Percentiles rank a stretch among this genome's conserved stretches.
Conservation (phyloP, 2,888 invertebrate genomes). For the Encarsia formosa region DNA sequence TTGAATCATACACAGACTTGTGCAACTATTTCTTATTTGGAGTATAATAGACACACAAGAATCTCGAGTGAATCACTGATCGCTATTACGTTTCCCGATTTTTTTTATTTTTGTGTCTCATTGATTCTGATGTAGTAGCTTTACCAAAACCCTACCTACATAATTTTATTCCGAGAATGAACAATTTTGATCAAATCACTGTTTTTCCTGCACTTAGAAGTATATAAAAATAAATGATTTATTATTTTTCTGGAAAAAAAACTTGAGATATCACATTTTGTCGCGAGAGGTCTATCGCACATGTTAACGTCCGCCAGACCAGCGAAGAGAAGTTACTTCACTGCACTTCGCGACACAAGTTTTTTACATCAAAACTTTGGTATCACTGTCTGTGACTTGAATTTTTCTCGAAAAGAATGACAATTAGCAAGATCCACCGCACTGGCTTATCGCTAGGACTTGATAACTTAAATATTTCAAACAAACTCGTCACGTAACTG, state of each 20-base stretch:
- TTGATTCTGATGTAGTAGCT: conserved; percentile 4
- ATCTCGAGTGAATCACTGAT: conserved; percentile 27
- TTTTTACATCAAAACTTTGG: too few relatives aligned
- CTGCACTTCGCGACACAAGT: too few relatives aligned
- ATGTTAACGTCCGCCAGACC: not conserved
- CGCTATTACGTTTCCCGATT: conserved; percentile 16
- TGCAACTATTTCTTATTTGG: conserved; percentile 25
- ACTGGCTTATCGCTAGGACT: too few relatives aligned
- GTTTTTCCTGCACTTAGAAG: not conserved
- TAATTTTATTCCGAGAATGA: too few relatives aligned
- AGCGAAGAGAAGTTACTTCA: too few relatives aligned
- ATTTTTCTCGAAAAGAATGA: too few relatives aligned
- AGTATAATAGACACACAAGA: conserved; percentile 8
- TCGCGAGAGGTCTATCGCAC: not conserved
- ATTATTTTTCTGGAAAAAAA: not conserved
- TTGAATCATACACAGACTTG: conserved; percentile 21
- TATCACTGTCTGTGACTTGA: too few relatives aligned
- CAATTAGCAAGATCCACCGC: too few relatives aligned
- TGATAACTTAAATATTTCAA: too few relatives aligned
- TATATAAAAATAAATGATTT: not conserved
- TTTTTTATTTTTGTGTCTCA: conserved; percentile 16
- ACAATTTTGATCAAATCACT: too few relatives aligned
- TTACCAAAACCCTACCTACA: too few relatives aligned
- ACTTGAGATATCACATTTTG: not conserved
- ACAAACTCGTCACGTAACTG: too few relatives aligned